Conservation (phyloP, 2,113 vertebrate genomes). For the Pimephales promelas region DNA sequence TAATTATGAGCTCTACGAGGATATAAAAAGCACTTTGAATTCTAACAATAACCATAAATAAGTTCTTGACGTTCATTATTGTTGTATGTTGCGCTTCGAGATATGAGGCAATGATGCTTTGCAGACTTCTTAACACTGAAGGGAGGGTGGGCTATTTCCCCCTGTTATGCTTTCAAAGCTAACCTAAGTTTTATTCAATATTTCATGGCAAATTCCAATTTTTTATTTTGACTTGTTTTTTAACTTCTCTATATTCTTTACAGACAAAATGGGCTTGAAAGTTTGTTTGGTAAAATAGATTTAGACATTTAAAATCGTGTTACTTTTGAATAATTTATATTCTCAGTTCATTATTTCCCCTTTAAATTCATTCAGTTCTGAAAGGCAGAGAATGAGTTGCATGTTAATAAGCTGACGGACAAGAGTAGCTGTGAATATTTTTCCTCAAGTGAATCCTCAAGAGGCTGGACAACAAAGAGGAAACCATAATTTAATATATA, state of each 20-base stretch:
- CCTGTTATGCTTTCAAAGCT: too few relatives aligned
- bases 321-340: conserved; percentile 5
- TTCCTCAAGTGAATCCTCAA: background rate
- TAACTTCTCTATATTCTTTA: background rate
- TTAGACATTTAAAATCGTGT: conserved; percentile 11
- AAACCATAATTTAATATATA: conserved; percentile 16
- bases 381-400: background rate
- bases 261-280: background rate
- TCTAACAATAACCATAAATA: background rate
- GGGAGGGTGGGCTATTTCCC: too few relatives aligned
- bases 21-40: background rate
- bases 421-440: conserved; percentile 7
- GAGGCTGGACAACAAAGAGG: background rate
- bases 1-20: too few relatives aligned
- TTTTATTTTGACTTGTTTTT: background rate
- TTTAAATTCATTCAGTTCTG: conserved; percentile 7
- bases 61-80: too few relatives aligned
- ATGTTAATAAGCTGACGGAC: background rate
- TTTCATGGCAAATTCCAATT: background rate
- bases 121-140: too few relatives aligned
- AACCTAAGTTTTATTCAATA: background rate
- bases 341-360: background rate
- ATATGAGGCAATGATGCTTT: too few relatives aligned
- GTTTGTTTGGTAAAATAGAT: background rate
- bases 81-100: too few relatives aligned